Evolutionary conservation across 2,888 invertebrate species (phyloP).

Genomic region (Thymelicus sylvestris): DNA sequence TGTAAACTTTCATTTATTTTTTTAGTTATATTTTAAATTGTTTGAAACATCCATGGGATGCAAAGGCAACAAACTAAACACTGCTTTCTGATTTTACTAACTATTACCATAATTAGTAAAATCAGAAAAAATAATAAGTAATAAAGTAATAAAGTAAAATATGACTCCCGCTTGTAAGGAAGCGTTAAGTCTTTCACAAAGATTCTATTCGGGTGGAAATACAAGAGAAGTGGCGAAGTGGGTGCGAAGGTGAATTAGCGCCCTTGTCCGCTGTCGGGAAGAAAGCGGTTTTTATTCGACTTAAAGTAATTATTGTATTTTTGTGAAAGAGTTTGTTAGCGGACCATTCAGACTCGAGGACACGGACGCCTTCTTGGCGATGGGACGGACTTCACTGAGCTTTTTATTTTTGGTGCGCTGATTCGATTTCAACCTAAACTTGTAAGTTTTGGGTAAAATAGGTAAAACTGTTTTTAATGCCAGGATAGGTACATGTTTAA

Average conservation of each 20-base stretch:
- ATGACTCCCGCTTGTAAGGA: not conserved
- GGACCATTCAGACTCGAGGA: conserved; percentile 73
- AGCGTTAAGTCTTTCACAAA: conserved; percentile 42
- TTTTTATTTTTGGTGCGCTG: not conserved
- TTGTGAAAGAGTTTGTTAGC: conserved; percentile 85
- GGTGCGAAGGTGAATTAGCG: conserved; percentile 71
- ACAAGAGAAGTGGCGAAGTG: conserved; percentile 56
- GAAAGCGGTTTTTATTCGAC: conserved; percentile 81
- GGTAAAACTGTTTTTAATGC: no score
- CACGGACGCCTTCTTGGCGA: conserved; percentile 62
- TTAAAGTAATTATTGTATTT: conserved; percentile 85
- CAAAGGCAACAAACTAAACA: no score
- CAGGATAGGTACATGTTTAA: no score
- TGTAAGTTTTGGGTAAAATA: no score
- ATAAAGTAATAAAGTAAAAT: not conserved
- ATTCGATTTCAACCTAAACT: no score
- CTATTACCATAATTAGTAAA: not conserved
- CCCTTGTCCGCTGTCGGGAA: conserved; percentile 66
- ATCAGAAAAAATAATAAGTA: no score
- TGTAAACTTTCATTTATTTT: no score
- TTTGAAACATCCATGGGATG: no score
- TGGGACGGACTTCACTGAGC: conserved; percentile 54
- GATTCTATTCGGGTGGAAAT: conserved; percentile 44
- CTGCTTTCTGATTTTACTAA: not conserved
- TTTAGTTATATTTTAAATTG: no score